phyloP scores from a whole-genome alignment of 2,888 invertebrate species.

The Harpalus rubripes region DNA sequence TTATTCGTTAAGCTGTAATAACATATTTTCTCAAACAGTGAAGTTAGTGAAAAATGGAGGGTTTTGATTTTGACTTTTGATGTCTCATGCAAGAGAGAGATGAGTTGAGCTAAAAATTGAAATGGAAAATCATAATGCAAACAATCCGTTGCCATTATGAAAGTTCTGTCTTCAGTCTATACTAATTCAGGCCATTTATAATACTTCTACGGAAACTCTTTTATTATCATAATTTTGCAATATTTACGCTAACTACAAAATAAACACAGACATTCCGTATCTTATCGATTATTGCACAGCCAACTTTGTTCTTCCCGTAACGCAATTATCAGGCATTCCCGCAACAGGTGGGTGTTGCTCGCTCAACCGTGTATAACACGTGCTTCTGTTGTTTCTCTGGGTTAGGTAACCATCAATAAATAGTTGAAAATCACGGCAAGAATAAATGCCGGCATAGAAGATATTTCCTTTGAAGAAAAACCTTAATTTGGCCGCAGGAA shows the following conservation, averaged over 20 bases:
- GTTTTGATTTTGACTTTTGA: no score
- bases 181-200: no score
- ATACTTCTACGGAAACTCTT: no score
- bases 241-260: neutral
- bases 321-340: constrained; percentile 12
- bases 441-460: constrained; percentile 6
- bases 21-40: no score
- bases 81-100: no score
- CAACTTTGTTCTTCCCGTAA: neutral
- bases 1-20: no score
- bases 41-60: no score
- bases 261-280: neutral
- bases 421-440: constrained; percentile 26
- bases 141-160: no score
- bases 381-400: constrained; percentile 24
- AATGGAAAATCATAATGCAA: no score
- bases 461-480: constrained; percentile 42
- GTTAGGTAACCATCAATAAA: constrained; percentile 20
- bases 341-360: constrained; percentile 35
- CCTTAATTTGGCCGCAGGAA: constrained; percentile 31
- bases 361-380: constrained; percentile 4
- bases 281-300: neutral
- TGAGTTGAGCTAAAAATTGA: no score
- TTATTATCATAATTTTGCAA: neutral
- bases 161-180: no score